phyloP scores from a whole-genome alignment of 2,797 vertebrate genomes.

The Nannoperca obscura region DNA sequence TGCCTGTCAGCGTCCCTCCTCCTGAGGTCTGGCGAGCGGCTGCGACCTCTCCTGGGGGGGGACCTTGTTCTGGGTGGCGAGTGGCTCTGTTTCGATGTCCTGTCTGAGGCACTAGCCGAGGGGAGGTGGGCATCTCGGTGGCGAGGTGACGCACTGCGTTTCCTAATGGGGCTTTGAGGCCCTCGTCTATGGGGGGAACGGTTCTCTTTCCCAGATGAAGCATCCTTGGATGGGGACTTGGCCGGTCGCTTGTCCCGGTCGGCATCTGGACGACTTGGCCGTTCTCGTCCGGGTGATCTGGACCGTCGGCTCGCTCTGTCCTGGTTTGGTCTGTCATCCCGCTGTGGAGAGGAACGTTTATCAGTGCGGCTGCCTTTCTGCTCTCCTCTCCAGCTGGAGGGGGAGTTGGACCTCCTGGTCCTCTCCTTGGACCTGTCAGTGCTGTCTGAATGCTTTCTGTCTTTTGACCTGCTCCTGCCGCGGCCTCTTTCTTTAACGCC shows the following conservation, averaged over 20 bases:
- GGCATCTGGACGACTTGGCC: constrained; percentile 86
- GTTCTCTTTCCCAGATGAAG: constrained; percentile 97
- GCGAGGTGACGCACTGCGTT: constrained; percentile 91
- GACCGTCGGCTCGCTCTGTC: constrained; percentile 88
- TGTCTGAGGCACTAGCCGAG: constrained; percentile 81
- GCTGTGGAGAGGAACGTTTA: constrained; percentile 85
- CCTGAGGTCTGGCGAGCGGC: constrained; percentile 91
- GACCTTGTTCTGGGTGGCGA: constrained; percentile 91
- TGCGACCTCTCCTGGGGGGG: constrained; percentile 88
- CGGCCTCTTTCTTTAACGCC: constrained; percentile 80
- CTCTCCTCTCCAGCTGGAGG: constrained; percentile 88
- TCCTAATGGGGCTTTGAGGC: constrained; percentile 85
- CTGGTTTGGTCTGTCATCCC: constrained; percentile 88
- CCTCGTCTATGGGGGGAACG: constrained; percentile 91
- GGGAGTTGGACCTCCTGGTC: constrained; percentile 90
- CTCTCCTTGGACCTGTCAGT: constrained; percentile 90
- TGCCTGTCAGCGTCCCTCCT: constrained; percentile 91
- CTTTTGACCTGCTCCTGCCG: constrained; percentile 92
- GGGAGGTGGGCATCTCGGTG: constrained; percentile 89
- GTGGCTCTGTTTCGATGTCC: constrained; percentile 89
- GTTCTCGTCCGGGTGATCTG: constrained; percentile 86
- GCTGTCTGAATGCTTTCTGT: constrained; percentile 90
- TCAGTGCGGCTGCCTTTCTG: constrained; percentile 79
- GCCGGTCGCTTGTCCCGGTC: constrained; percentile 92
- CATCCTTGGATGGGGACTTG: constrained; percentile 97